Conservation (phyloP, 2,113 vertebrate genomes). For the Miniopterus natalensis region DNA sequence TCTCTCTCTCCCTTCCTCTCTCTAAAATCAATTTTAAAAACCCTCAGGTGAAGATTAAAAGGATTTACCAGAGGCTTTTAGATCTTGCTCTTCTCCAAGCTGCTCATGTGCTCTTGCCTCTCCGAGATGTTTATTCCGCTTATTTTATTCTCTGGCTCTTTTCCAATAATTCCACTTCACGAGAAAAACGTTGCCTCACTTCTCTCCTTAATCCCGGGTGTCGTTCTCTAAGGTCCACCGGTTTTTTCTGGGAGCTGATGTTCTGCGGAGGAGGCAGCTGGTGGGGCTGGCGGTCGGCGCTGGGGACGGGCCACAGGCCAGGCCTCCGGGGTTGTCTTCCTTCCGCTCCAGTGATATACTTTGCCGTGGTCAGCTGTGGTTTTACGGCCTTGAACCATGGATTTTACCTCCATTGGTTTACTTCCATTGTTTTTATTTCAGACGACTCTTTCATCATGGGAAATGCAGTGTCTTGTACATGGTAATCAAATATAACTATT, state of each 20-base stretch:
- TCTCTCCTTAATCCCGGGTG: background rate
- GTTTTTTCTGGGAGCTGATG: background rate
- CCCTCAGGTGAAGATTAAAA: too few relatives aligned
- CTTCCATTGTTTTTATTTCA: background rate
- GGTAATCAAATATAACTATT: background rate
- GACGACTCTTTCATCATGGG: background rate
- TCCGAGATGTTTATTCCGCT: background rate
- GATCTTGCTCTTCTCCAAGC: background rate
- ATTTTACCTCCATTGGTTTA: background rate
- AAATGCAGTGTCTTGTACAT: background rate
- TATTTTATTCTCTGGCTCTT: background rate
- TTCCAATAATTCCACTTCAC: background rate
- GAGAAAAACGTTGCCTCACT: background rate
- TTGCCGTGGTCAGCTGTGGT: background rate
- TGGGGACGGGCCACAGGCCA: too few relatives aligned
- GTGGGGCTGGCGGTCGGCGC: accelerated
- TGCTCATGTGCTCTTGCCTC: background rate
- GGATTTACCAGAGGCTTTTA: background rate
- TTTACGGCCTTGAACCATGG: too few relatives aligned
- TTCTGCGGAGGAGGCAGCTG: background rate
- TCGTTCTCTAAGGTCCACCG: background rate
- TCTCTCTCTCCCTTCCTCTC: too few relatives aligned
- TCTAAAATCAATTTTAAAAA: too few relatives aligned
- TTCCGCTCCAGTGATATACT: background rate
- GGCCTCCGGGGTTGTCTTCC: background rate